These are phyloP conservation scores for Euthynnus affinis DNA, from an alignment of 2,797 vertebrate genomes.

Conservation along the genomic window DNA sequence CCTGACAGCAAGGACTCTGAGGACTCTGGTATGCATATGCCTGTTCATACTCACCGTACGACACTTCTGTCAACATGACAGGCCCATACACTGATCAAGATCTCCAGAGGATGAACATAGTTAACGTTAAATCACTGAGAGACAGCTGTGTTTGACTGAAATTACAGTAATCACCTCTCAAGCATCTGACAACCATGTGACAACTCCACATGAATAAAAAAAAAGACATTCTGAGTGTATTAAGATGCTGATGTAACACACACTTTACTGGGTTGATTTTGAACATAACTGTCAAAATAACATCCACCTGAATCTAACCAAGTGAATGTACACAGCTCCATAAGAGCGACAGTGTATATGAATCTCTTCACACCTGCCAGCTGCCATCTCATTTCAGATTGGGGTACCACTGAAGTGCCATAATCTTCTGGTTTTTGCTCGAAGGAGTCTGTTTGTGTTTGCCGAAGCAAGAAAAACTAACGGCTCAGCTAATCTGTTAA, in stretches of 20 bases:
- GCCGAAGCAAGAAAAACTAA: slow-evolving; percentile 65
- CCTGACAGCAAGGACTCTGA: slow-evolving; percentile 92
- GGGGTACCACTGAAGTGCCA: slow-evolving; percentile 56
- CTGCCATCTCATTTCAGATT: slow-evolving; percentile 59
- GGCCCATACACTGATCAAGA: slow-evolving; percentile 26
- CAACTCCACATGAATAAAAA: slow-evolving; percentile 43
- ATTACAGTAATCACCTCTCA: slow-evolving; percentile 53
- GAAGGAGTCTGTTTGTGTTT: slow-evolving; percentile 53
- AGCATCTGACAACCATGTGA: slow-evolving; percentile 33
- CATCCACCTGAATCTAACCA: slow-evolving; percentile 24
- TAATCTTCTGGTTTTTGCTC: slow-evolving; percentile 53
- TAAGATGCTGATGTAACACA: slow-evolving; percentile 38
- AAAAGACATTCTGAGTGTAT: slow-evolving; percentile 34
- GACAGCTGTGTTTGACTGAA: slow-evolving; percentile 55
- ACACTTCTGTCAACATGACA: slow-evolving; percentile 48
- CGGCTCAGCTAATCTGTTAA: slow-evolving; percentile 34
- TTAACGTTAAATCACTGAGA: slow-evolving; percentile 32
- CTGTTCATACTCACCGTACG: slow-evolving; percentile 17
- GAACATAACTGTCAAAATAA: slow-evolving; percentile 32
- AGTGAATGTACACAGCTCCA: slow-evolving; percentile 9
- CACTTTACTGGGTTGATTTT: slow-evolving; percentile 29
- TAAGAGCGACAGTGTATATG: neutral
- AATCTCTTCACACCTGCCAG: slow-evolving; percentile 44
- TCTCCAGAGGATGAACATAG: slow-evolving; percentile 49
- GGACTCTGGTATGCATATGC: slow-evolving; percentile 77